Evolutionary conservation across 2,888 invertebrate species (phyloP).

Genomic region (Schizaphis graminum): DNA sequence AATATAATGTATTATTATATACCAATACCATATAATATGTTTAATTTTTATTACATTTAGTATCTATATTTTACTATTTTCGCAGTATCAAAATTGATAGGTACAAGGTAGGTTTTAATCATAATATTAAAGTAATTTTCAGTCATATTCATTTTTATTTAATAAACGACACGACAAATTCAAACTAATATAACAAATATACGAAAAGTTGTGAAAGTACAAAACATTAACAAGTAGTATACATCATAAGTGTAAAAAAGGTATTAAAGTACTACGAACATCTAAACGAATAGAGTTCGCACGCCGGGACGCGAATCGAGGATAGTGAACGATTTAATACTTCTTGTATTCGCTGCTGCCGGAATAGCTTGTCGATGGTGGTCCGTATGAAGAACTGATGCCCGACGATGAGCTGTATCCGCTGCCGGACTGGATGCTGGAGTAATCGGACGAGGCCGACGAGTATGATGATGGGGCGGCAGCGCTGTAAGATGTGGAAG

Average conservation of each 20-base stretch:
- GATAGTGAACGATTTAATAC: constrained; percentile 1
- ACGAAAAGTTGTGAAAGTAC: neutral
- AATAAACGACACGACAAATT: constrained; percentile 8
- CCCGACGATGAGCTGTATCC: constrained; percentile 37
- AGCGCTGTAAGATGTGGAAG: neutral
- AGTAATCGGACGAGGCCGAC: constrained; percentile 34
- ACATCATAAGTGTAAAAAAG: neutral
- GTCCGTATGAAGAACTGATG: constrained; percentile 44
- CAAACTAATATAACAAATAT: constrained; percentile 33
- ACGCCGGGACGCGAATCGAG: neutral
- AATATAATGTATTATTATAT: neutral
- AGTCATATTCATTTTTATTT: constrained; percentile 35
- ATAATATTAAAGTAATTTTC: neutral
- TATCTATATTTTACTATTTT: neutral
- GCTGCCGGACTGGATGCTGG: constrained; percentile 17
- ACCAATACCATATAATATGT: neutral
- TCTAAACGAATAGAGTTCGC: constrained; percentile 24
- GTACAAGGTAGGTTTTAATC: neutral
- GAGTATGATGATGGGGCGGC: constrained; percentile 22
- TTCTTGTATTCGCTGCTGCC: constrained; percentile 51
- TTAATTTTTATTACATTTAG: neutral
- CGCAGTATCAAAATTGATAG: neutral
- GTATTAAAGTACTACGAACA: constrained; percentile 11
- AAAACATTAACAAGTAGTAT: constrained; percentile 49
- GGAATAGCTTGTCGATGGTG: constrained; percentile 49